phyloP scores from a whole-genome alignment of 2,888 invertebrate species.

The Pammene aurita region DNA sequence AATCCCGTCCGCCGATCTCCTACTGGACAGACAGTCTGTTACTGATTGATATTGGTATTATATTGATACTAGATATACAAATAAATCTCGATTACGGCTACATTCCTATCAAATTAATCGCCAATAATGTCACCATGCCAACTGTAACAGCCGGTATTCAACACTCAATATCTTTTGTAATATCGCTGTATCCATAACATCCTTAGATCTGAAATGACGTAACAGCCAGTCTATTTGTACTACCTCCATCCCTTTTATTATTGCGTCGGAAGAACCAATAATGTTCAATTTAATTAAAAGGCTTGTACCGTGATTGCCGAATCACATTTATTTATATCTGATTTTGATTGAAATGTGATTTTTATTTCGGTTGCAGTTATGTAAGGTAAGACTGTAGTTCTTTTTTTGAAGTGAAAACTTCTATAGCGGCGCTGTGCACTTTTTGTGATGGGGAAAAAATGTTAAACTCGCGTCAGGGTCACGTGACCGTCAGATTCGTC shows the following conservation, averaged over 20 bases:
- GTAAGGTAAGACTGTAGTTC: too few species aligned
- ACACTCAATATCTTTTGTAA: background rate
- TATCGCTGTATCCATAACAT: background rate
- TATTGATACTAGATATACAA: too few species aligned
- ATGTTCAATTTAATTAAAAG: slow-evolving; percentile 9
- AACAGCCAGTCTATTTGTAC: too few species aligned
- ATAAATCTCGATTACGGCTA: background rate
- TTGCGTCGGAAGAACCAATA: background rate
- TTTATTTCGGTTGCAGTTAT: background rate
- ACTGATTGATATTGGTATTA: too few species aligned
- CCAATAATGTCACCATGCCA: slow-evolving; percentile 4
- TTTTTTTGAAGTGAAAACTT: too few species aligned
- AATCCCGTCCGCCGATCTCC: too few species aligned
- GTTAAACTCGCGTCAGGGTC: too few species aligned
- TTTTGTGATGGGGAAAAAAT: too few species aligned
- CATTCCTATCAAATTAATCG: background rate
- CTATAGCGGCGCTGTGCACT: too few species aligned
- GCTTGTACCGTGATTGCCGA: background rate
- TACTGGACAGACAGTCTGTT: too few species aligned
- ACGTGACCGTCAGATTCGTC: too few species aligned
- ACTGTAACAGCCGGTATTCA: background rate
- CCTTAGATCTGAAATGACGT: background rate
- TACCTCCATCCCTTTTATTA: background rate
- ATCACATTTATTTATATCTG: slow-evolving; percentile 5
- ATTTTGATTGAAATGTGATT: slow-evolving; percentile 2